Evolutionary conservation across 92 coral and sea anemone species (phyloP), one percentile per base, ranked within the genome.

Genomic region (Palythoa caribaeorum): DNA sequence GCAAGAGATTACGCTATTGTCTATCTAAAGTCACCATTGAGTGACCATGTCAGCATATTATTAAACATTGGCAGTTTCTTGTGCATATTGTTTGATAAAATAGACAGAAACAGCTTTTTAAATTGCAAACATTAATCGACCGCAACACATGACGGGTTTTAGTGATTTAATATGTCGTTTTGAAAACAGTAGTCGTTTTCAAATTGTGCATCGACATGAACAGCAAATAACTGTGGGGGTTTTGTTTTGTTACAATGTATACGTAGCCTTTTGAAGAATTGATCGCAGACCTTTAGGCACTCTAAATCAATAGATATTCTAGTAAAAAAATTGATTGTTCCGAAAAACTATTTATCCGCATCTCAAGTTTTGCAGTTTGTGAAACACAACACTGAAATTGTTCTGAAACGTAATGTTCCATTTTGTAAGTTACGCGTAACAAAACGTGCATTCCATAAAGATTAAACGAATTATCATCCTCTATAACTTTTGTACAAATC

Each of bases 151-250:
- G 44, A 81, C 28, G 19, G 51, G 28, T 47, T 17, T 62, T 40
- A 52, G 53, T 80, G 85, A 80, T 80, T 80, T 80, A 80, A 28
- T 51, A n/a, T 48, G 71, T 19, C 39, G 44, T 65, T 44, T 53
- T 21, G 1, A 53, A 55, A 77, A 77, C 69, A 77, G 53, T 68
- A 54, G 13, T 55, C 83, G 69, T 20, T 53, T 54, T 69, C 36
- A 77, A 55, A 36, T 52, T 52, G 36, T 50, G 38, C 39, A 51
- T 7, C 37, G 7, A 11, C 2, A 9, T 70, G 75, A 36, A 38
- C 40, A 35, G 38, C 75, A 35, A 11, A 11, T 70, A 47, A 35
- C 19, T 63, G 9, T n/a, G 20, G 71, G 36, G 39, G 39, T 1
- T 68, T 70, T 36, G 16, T 70, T 35, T 70, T 70, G 75, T 35